Evolutionary conservation across 2,113 vertebrate species (phyloP).

Genomic region (Turdus rufiventris): DNA sequence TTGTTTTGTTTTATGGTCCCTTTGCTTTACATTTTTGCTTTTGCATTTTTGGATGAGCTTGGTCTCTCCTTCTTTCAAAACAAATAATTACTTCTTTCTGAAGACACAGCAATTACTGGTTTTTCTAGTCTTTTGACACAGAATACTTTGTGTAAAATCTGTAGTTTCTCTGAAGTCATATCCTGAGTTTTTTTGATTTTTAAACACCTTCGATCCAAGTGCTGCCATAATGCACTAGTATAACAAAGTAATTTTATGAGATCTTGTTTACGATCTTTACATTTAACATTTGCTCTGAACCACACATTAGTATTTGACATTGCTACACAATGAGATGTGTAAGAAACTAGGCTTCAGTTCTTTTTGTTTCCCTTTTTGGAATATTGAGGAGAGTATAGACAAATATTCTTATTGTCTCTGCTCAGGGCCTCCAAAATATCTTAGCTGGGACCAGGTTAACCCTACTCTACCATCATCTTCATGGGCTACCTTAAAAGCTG

Average conservation of each 20-base stretch:
- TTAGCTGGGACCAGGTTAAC: not conserved
- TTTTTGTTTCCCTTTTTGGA: not conserved
- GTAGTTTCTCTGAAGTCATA: not conserved
- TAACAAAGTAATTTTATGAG: not conserved
- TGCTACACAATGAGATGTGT: not conserved
- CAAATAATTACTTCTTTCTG: not conserved
- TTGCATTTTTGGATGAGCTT: not conserved
- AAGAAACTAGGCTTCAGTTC: not conserved
- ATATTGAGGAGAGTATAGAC: fast-evolving
- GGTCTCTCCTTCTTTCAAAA: not conserved
- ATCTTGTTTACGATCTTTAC: not conserved
- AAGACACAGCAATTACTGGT: not conserved
- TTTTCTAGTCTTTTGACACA: not conserved
- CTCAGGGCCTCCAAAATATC: not conserved
- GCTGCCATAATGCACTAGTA: not conserved
- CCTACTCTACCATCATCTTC: not conserved
- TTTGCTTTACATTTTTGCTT: not conserved
- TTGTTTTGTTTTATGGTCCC: not conserved
- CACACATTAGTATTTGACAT: not conserved
- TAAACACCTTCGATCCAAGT: not conserved
- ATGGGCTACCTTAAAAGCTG: not conserved
- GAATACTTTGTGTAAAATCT: not conserved
- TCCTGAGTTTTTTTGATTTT: not conserved
- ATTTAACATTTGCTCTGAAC: not conserved
- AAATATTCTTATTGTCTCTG: not conserved